Conservation (phyloP, 2,888 invertebrate genomes). For the Harpalus rubripes region DNA sequence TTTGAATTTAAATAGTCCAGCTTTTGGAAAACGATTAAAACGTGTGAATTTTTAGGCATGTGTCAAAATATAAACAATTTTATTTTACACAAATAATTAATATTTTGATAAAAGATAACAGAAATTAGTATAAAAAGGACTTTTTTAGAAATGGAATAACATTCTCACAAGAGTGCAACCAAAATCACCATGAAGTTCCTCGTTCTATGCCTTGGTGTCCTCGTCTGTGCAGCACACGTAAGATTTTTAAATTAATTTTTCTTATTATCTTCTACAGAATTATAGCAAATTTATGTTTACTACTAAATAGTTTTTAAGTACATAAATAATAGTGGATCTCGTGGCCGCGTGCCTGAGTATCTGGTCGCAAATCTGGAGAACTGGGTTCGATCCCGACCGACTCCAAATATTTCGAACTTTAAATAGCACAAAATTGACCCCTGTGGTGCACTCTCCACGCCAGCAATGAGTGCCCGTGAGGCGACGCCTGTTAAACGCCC, state of each 20-base stretch:
- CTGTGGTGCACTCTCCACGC: no score
- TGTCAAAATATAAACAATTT: neutral
- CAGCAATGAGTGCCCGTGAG: no score
- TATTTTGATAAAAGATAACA: neutral
- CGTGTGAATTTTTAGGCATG: neutral
- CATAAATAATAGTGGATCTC: no score
- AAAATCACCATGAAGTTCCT: slow-evolving; percentile 1
- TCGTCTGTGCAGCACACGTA: neutral
- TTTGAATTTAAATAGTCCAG: slow-evolving; percentile 4
- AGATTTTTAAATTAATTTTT: neutral
- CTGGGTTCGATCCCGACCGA: no score
- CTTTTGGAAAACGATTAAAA: neutral
- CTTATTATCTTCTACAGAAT: neutral
- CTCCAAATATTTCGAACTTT: no score
- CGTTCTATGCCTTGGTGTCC: neutral
- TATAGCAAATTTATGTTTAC: no score
- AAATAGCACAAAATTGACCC: no score
- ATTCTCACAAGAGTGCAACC: slow-evolving; percentile 43
- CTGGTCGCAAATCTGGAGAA: no score
- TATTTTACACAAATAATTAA: neutral
- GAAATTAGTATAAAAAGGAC: slow-evolving; percentile 7
- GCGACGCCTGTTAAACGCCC: no score
- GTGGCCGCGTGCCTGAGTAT: no score
- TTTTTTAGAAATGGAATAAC: neutral
- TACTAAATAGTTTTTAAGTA: no score